Percentiles rank a stretch among this genome's conserved stretches.
Conservation (phyloP, 2,113 vertebrate species). For the Nipponia nippon region DNA sequence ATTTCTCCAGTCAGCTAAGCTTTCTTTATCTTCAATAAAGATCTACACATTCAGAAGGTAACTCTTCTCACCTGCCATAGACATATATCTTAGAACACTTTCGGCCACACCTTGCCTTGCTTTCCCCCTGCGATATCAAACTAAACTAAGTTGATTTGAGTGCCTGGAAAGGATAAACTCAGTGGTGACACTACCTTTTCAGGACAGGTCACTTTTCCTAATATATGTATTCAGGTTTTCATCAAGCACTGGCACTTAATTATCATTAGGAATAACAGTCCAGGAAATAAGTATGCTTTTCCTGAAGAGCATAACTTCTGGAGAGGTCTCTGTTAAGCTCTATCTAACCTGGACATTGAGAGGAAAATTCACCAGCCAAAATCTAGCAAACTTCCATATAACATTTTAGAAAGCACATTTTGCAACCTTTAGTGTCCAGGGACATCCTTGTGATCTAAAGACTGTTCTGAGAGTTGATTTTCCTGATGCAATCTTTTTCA, state of each 20-base stretch:
- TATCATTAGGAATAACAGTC: neutral
- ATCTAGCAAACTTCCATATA: neutral
- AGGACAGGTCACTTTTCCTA: neutral
- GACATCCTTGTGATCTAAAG: neutral
- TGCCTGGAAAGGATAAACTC: neutral
- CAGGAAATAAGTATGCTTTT: neutral
- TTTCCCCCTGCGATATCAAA: neutral
- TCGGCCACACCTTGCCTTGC: neutral
- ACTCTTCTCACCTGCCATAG: neutral
- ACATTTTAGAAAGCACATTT: neutral
- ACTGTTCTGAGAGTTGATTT: neutral
- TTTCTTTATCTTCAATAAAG: neutral
- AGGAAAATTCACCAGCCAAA: neutral
- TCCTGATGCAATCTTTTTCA: neutral
- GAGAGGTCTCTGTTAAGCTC: neutral
- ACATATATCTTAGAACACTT: neutral
- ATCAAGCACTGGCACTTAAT: accelerated
- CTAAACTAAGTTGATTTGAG: neutral
- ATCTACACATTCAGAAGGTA: neutral
- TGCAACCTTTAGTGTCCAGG: neutral
- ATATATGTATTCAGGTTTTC: neutral
- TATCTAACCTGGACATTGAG: neutral
- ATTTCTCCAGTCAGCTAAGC: neutral
- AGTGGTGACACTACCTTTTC: neutral
- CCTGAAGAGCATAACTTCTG: neutral